Conservation (phyloP, 1,140 invertebrate genomes). For the Brachionus asplanchnoidis region DNA sequence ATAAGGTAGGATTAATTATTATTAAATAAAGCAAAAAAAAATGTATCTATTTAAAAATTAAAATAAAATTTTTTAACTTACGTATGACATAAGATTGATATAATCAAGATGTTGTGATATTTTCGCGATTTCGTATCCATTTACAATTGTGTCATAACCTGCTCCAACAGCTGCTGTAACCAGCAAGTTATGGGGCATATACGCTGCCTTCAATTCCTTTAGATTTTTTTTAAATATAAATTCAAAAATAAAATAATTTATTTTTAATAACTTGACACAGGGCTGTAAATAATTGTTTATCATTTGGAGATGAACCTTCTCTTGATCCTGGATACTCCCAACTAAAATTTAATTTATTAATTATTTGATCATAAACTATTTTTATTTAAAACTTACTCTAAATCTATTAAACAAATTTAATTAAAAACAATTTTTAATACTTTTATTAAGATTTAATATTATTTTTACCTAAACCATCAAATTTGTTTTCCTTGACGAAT, state of each 20-base stretch:
- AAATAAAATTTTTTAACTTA: conserved; percentile 56
- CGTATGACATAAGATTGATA: conserved; percentile 80
- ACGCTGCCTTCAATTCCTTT: conserved; percentile 43
- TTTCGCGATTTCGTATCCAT: conserved; percentile 69
- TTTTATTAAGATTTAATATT: conserved; percentile 42
- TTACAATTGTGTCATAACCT: conserved; percentile 44
- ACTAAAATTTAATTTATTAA: conserved; percentile 67
- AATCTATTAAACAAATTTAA: conserved; percentile 42
- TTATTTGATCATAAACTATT: not conserved
- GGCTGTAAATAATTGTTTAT: conserved; percentile 65
- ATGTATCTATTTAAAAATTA: too few species aligned
- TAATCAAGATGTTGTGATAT: conserved; percentile 79
- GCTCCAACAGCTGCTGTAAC: conserved; percentile 46
- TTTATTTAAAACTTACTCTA: conserved; percentile 57
- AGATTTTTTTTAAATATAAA: too few species aligned
- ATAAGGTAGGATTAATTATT: too few species aligned
- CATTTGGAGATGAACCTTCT: conserved; percentile 45
- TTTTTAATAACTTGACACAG: conserved; percentile 38
- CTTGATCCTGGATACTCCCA: conserved; percentile 67
- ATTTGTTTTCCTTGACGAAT: conserved; percentile 58
- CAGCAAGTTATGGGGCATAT: conserved; percentile 43
- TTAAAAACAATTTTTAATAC: too few species aligned
- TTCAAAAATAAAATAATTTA: not conserved
- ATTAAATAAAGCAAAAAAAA: too few species aligned
- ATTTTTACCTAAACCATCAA: conserved; percentile 52